phyloP scores from a whole-genome alignment of 2,113 vertebrate genomes.

The Hypanus sabinus region DNA sequence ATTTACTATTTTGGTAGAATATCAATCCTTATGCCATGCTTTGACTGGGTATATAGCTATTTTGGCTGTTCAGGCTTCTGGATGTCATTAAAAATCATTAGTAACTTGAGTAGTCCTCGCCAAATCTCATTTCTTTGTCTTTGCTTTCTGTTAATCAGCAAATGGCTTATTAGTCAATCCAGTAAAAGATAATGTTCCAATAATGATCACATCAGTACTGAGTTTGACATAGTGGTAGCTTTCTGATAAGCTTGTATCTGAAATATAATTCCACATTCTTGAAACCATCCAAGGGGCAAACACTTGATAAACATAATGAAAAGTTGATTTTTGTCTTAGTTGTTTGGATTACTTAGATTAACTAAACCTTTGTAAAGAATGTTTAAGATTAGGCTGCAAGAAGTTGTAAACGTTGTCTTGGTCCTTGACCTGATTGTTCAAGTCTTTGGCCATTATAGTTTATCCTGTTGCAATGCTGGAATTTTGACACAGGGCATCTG shows the following conservation, averaged over 20 bases:
- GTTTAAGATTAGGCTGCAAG: background rate
- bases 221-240: background rate
- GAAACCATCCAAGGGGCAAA: background rate
- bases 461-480: background rate
- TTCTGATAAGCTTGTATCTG: background rate
- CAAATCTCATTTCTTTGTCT: background rate
- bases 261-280: background rate
- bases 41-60: background rate
- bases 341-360: background rate
- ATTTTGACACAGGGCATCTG: background rate
- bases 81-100: background rate
- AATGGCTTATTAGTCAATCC: background rate
- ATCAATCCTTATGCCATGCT: background rate
- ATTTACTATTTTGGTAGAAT: background rate
- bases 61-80: background rate
- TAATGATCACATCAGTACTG: conserved; percentile 12
- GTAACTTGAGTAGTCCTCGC: background rate
- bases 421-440: background rate
- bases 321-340: conserved; percentile 8
- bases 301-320: background rate
- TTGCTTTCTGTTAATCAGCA: background rate
- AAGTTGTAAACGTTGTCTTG: background rate
- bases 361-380: background rate
- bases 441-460: background rate
- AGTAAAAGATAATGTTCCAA: background rate